Evolutionary conservation across 1,140 invertebrate genomes (phyloP).

Genomic region (Lanistes nyassanus): DNA sequence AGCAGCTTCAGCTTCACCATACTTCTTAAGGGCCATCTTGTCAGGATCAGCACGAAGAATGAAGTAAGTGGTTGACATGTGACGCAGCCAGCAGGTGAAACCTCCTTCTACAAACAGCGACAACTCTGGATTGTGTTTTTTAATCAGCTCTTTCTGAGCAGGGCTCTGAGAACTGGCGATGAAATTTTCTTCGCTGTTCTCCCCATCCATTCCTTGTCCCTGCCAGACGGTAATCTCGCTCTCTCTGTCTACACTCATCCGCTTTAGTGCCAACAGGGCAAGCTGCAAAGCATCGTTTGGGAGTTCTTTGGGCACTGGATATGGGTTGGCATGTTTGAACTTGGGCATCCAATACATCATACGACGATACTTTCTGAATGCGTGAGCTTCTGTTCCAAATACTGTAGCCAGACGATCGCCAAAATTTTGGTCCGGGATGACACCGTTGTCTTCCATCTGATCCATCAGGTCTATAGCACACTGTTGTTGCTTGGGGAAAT

Average conservation of each 20-base stretch:
- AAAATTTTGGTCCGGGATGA: constrained; percentile 91
- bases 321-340: constrained; percentile 91
- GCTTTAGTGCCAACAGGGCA: constrained; percentile 85
- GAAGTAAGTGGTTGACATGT: constrained; percentile 85
- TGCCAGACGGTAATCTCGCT: constrained; percentile 78
- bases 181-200: constrained; percentile 88
- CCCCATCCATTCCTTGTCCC: constrained; percentile 61
- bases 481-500: constrained; percentile 94
- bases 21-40: constrained; percentile 64
- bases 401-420: constrained; percentile 82
- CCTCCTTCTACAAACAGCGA: constrained; percentile 90
- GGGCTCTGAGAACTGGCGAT: constrained; percentile 89
- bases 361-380: constrained; percentile 84
- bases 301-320: constrained; percentile 78
- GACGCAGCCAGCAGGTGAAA: constrained; percentile 82
- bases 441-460: constrained; percentile 82
- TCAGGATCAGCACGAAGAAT: constrained; percentile 78
- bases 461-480: constrained; percentile 87
- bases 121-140: constrained; percentile 75
- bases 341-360: constrained; percentile 99
- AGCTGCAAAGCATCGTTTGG: constrained; percentile 76
- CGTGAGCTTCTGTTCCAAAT: constrained; percentile 84
- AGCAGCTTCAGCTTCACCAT: constrained; percentile 40
- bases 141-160: constrained; percentile 79
- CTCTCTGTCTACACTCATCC: constrained; percentile 88